phyloP scores from a whole-genome alignment of 2,797 vertebrate species.

The Periophthalmus magnuspinnatus region DNA sequence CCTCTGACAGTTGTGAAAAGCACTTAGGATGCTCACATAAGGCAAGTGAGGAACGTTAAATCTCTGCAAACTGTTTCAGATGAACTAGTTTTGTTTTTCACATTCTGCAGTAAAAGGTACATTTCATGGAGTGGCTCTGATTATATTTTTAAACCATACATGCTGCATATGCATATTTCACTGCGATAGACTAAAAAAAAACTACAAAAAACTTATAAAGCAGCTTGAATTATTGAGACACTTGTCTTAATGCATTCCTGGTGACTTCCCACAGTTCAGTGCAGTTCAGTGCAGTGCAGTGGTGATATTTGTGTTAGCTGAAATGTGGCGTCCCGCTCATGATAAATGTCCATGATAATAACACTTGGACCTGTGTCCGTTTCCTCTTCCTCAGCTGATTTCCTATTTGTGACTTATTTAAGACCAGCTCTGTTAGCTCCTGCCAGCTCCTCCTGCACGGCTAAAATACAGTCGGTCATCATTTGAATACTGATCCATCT shows the following conservation, averaged over 20 bases:
- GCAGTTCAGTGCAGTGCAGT: too few species aligned
- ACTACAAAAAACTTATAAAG: not conserved
- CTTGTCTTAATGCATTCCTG: constrained; percentile 4
- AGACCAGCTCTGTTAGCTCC: constrained; percentile 42
- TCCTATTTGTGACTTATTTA: constrained; percentile 27
- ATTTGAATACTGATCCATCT: too few species aligned
- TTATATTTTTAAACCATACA: too few species aligned
- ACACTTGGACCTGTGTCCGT: constrained; percentile 5
- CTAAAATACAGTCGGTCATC: not conserved
- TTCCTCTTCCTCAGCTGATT: constrained; percentile 30
- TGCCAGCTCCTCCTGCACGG: not conserved
- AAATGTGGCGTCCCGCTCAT: constrained; percentile 30
- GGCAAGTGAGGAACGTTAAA: too few species aligned
- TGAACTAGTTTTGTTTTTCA: too few species aligned
- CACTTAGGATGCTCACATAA: too few species aligned
- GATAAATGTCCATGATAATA: constrained; percentile 39
- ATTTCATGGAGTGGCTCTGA: too few species aligned
- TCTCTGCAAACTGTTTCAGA: too few species aligned
- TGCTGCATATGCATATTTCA: not conserved
- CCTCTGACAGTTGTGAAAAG: too few species aligned
- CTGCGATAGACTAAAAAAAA: too few species aligned
- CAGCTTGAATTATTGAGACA: not conserved
- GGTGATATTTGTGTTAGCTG: constrained; percentile 56
- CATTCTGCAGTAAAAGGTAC: too few species aligned
- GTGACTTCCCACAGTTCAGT: constrained; percentile 49